These are phyloP conservation scores for Mallotus villosus DNA, from an alignment of 2,797 vertebrate species.

Conservation along the genomic window DNA sequence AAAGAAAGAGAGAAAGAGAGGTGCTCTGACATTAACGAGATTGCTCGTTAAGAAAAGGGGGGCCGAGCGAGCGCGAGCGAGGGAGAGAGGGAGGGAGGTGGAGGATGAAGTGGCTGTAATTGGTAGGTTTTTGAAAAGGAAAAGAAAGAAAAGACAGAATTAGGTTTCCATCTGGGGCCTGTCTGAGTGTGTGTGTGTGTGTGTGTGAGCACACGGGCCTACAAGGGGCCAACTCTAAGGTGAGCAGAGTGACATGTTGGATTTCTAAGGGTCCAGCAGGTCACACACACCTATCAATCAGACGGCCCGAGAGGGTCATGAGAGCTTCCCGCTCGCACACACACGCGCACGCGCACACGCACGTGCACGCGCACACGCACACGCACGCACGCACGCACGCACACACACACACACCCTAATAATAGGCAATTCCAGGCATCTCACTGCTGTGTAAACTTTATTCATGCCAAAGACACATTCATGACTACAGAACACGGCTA, in stretches of 20 bases:
- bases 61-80: slow-evolving; percentile 24
- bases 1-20: slow-evolving; percentile 37
- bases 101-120: slow-evolving; percentile 76
- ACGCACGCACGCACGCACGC: neutral
- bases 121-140: slow-evolving; percentile 75
- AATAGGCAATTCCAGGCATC: too few relatives aligned
- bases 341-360: neutral
- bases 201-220: neutral
- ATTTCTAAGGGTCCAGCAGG: slow-evolving; percentile 66
- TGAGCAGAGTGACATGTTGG: slow-evolving; percentile 66
- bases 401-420: neutral
- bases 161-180: slow-evolving; percentile 69
- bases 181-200: slow-evolving; percentile 39
- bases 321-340: slow-evolving; percentile 19
- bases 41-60: slow-evolving; percentile 70
- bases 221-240: slow-evolving; percentile 56
- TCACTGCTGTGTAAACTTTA: neutral
- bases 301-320: slow-evolving; percentile 45
- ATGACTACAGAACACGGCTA: neutral
- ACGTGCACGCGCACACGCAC: neutral
- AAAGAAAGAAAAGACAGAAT: slow-evolving; percentile 73
- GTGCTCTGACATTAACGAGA: slow-evolving; percentile 69
- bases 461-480: neutral
- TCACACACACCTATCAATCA: slow-evolving; percentile 68
- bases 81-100: slow-evolving; percentile 43